A percentile compares a stretch with the other conserved stretches of the same genome.
Conservation (phyloP, 2,113 vertebrate species). For the Rhea americana region DNA sequence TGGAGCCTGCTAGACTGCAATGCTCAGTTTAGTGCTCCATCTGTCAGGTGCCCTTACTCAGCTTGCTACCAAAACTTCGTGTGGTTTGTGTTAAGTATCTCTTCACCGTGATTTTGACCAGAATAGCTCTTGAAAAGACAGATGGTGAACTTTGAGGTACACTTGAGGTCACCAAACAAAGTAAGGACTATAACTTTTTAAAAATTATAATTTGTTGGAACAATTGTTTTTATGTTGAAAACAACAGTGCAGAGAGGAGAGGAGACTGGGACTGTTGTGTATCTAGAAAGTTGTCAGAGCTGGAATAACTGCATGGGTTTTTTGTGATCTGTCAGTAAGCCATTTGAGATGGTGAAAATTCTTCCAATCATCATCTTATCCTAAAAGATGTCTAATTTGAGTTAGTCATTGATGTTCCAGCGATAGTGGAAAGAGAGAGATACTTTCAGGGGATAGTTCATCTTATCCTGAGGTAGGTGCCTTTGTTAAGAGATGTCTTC, state of each 20-base stretch:
- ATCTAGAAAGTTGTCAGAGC: neutral
- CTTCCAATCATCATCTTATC: neutral
- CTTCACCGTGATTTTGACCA: neutral
- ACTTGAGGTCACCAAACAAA: neutral
- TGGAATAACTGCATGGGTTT: accelerated
- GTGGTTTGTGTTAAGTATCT: neutral
- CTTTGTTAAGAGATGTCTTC: neutral
- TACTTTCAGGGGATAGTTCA: neutral
- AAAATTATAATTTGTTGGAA: neutral
- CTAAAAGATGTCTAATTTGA: neutral
- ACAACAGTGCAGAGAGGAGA: neutral
- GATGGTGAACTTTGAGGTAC: neutral
- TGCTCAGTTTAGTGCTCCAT: neutral
- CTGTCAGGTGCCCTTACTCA: neutral
- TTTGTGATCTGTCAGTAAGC: neutral
- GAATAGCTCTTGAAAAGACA: neutral
- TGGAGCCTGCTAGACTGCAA: neutral
- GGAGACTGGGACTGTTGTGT: neutral
- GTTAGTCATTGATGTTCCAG: neutral
- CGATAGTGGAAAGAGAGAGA: neutral
- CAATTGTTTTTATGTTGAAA: too few relatives aligned
- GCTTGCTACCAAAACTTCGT: neutral
- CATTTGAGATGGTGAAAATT: neutral
- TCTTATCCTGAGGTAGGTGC: neutral
- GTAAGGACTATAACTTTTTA: neutral